Conservation (phyloP, 2,888 invertebrate genomes). For the Caenorhabditis doughertyi region DNA sequence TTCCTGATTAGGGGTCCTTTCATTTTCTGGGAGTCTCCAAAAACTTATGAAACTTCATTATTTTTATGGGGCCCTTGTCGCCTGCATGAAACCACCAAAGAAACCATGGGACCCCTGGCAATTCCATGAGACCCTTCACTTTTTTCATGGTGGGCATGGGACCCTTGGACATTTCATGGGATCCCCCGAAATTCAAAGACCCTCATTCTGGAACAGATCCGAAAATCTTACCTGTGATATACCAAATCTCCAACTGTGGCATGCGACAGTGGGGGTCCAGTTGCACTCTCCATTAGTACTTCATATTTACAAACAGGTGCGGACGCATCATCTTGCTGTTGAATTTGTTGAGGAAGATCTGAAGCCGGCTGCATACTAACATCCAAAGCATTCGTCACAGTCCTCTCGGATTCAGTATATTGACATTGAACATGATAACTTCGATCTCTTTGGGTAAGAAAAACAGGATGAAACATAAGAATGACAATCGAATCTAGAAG, state of each 20-base stretch:
- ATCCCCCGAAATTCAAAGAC: too few species aligned
- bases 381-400: slow-evolving; percentile 76
- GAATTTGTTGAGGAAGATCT: slow-evolving; percentile 69
- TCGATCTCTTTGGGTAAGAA: slow-evolving; percentile 74
- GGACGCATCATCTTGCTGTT: slow-evolving; percentile 50
- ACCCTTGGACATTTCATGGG: too few species aligned
- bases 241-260: slow-evolving; percentile 78
- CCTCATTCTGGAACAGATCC: too few species aligned
- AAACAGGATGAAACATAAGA: slow-evolving; percentile 79
- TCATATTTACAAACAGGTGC: slow-evolving; percentile 78
- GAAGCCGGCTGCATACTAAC: slow-evolving; percentile 76
- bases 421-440: slow-evolving; percentile 79
- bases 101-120: too few species aligned
- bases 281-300: slow-evolving; percentile 70
- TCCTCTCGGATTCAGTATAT: slow-evolving; percentile 74
- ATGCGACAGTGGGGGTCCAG: slow-evolving; percentile 71
- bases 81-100: too few species aligned
- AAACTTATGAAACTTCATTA: too few species aligned
- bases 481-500: slow-evolving; percentile 78
- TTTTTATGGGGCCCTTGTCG: too few species aligned
- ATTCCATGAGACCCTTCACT: too few species aligned
- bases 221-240: slow-evolving; percentile 70
- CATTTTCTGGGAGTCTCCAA: too few species aligned
- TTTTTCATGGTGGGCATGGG: too few species aligned
- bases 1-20: too few species aligned